phyloP scores from a whole-genome alignment of 1,140 invertebrate species.

The fruit fly (Drosophila melanogaster) region Release_6_plus_ISO1_MT NT_033777.3:11763501-11764000 shows the following conservation, averaged over 20 bases:
- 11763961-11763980: slow-evolving; percentile 40
- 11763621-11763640: slow-evolving; percentile 67
- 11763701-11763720: slow-evolving; percentile 10
- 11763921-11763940: neutral
- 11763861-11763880: slow-evolving; percentile 43
- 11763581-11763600: slow-evolving; percentile 38
- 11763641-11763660: slow-evolving; percentile 60
- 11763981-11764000: slow-evolving; percentile 23
- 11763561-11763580: slow-evolving; percentile 59
- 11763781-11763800: slow-evolving; percentile 56
- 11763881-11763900: slow-evolving; percentile 17
- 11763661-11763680: slow-evolving; percentile 3
- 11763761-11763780: slow-evolving; percentile 27
- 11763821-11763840: slow-evolving; percentile 55
- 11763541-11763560: slow-evolving; percentile 65
- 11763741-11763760: slow-evolving; percentile 57
- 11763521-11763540: slow-evolving; percentile 69
- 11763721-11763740: slow-evolving; percentile 48
- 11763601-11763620: slow-evolving; percentile 19
- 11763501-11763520: slow-evolving; percentile 80
- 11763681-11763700: slow-evolving; percentile 20
- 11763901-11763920: slow-evolving; percentile 14
- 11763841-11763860: slow-evolving; percentile 59
- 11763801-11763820: slow-evolving; percentile 83
- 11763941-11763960: slow-evolving; percentile 32